phyloP scores from a whole-genome alignment of 2,888 invertebrate genomes.

The Phaonia tiefii region DNA sequence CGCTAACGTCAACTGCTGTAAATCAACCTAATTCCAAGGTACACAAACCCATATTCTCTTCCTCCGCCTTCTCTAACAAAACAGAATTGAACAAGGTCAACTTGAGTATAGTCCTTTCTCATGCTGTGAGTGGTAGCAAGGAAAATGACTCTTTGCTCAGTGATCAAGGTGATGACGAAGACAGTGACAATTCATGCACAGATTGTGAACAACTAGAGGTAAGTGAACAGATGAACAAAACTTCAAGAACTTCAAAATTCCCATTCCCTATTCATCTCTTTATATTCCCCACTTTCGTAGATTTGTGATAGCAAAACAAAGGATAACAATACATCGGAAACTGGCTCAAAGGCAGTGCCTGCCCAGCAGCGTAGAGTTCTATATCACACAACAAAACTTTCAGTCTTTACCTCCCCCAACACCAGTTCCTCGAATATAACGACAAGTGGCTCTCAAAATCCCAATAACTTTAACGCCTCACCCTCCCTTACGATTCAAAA shows the following conservation, averaged over 20 bases:
- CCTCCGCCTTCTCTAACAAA: background rate
- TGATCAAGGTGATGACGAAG: slow-evolving; percentile 63
- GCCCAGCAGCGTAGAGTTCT: slow-evolving; percentile 55
- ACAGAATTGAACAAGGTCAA: slow-evolving; percentile 82
- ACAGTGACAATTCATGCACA: slow-evolving; percentile 30
- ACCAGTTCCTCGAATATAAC: background rate
- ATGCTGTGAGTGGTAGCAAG: slow-evolving; percentile 80
- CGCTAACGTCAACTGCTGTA: background rate
- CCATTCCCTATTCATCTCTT: background rate
- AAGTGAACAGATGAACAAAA: slow-evolving; percentile 13
- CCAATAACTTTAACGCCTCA: slow-evolving; percentile 68
- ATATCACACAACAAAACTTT: slow-evolving; percentile 43
- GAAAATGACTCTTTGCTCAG: slow-evolving; percentile 60
- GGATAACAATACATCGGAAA: slow-evolving; percentile 39
- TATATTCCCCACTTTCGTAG: slow-evolving; percentile 41
- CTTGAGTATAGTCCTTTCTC: slow-evolving; percentile 84
- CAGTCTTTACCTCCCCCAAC: slow-evolving; percentile 34
- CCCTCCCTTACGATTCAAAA: slow-evolving; percentile 74
- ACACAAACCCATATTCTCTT: background rate
- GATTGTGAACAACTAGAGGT: slow-evolving; percentile 29
- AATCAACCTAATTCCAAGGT: background rate
- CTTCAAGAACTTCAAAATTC: background rate
- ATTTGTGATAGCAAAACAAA: slow-evolving; percentile 10
- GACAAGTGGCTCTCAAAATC: slow-evolving; percentile 39
- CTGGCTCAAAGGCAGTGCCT: background rate